These are phyloP conservation scores for Entomyzon cyanotis DNA, from an alignment of 2,113 vertebrate species.

Conservation along the genomic window DNA sequence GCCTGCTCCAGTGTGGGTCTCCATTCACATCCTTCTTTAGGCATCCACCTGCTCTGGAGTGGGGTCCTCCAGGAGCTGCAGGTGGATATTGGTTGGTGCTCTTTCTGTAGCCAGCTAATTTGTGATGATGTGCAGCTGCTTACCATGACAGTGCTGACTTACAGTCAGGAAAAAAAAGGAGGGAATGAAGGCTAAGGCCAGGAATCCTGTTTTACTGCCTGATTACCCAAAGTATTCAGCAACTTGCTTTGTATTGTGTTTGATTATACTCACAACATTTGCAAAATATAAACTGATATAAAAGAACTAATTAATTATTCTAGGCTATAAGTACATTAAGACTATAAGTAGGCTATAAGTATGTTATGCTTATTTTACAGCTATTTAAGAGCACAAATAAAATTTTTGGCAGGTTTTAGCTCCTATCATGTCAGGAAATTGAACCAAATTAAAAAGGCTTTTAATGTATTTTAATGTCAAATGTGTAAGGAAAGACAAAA, in stretches of 20 bases:
- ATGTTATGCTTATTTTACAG: background rate
- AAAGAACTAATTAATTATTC: background rate
- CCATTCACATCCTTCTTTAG: background rate
- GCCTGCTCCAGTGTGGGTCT: background rate
- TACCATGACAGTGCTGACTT: background rate
- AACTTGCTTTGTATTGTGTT: background rate
- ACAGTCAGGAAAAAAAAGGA: background rate
- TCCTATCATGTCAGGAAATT: background rate
- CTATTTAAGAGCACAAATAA: background rate
- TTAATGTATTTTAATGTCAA: background rate
- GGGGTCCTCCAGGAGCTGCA: background rate
- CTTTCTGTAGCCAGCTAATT: background rate
- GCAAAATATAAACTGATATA: background rate
- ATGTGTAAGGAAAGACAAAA: background rate
- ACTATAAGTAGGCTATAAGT: no score
- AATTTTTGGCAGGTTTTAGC: background rate
- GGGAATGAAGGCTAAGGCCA: background rate
- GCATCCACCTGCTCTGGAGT: background rate
- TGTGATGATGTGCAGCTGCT: background rate
- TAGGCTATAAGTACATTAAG: background rate
- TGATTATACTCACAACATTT: background rate
- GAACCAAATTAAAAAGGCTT: background rate
- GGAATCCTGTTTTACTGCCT: background rate
- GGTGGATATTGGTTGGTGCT: background rate
- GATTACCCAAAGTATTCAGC: background rate